Percentiles rank a stretch among this genome's conserved stretches.
These are phyloP conservation scores for Cyprinus carpio DNA, from an alignment of 2,113 vertebrate species.

Conservation along the genomic window DNA sequence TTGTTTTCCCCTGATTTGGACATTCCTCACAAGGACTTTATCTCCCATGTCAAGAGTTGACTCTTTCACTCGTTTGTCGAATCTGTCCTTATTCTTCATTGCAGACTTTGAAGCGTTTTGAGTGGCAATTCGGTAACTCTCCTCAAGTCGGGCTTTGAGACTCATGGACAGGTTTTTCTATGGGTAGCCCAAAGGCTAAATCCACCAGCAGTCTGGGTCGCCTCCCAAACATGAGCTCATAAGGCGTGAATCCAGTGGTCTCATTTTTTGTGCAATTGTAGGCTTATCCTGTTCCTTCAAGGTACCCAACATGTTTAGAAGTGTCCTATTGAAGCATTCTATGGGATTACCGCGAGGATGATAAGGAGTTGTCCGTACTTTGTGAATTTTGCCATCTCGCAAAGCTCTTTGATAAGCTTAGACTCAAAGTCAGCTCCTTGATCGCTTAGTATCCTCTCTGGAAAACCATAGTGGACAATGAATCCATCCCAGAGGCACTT, in stretches of 20 bases:
- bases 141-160: slow-evolving; percentile 2
- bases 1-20: slow-evolving; percentile 3
- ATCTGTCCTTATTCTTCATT: slow-evolving; percentile 7
- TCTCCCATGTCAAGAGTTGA: neutral
- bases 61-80: neutral
- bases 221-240: neutral
- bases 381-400: neutral
- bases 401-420: neutral
- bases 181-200: neutral
- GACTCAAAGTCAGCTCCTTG: no score
- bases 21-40: neutral
- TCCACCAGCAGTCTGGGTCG: neutral
- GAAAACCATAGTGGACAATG: no score
- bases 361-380: neutral
- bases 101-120: neutral
- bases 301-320: neutral
- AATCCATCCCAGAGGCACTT: no score
- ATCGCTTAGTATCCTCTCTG: no score
- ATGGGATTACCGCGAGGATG: neutral
- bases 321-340: neutral
- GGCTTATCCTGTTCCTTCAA: neutral
- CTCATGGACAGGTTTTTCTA: neutral
- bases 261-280: slow-evolving; percentile 4
- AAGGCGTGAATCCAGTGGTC: no score
- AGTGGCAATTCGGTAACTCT: neutral